Evolutionary conservation across 2,888 invertebrate species (phyloP).

Genomic region (Cerastoderma edule): DNA sequence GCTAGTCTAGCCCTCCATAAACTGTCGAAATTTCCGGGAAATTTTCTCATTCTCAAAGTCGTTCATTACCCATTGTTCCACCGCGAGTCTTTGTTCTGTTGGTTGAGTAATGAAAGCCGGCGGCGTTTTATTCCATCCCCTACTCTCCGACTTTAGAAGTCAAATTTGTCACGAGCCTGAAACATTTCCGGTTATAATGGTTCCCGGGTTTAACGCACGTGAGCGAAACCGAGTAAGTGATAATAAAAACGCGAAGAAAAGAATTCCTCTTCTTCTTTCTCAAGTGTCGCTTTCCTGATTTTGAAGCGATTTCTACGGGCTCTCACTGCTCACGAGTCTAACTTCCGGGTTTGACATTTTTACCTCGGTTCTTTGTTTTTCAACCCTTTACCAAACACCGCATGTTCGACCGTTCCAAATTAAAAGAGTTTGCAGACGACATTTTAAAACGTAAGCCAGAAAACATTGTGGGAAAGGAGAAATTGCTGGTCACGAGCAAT

Average conservation of each 20-base stretch:
- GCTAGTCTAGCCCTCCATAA: neutral
- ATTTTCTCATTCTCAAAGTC: neutral
- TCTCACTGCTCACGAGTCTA: neutral
- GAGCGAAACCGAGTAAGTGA: slow-evolving; percentile 10
- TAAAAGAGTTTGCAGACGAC: no score
- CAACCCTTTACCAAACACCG: no score
- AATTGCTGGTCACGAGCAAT: no score
- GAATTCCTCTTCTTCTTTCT: slow-evolving; percentile 13
- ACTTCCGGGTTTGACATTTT: slow-evolving; percentile 13
- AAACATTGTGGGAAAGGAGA: no score
- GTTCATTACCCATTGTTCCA: slow-evolving; percentile 14
- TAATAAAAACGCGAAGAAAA: neutral
- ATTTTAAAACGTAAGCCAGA: no score
- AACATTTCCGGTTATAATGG: slow-evolving; percentile 22
- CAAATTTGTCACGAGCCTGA: slow-evolving; percentile 21
- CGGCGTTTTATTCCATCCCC: slow-evolving; percentile 13
- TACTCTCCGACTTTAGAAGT: neutral
- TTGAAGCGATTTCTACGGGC: slow-evolving; percentile 13
- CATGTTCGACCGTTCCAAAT: no score
- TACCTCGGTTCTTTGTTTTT: no score
- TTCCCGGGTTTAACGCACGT: slow-evolving; percentile 13
- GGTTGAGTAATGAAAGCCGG: slow-evolving; percentile 4
- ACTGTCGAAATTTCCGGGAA: neutral
- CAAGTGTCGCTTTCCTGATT: slow-evolving; percentile 26
- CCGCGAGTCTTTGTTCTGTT: slow-evolving; percentile 10